Percentiles rank a stretch among this genome's conserved stretches.
Conservation (phyloP, 2,797 vertebrate species). For the Coracias cyanogaster region DNA sequence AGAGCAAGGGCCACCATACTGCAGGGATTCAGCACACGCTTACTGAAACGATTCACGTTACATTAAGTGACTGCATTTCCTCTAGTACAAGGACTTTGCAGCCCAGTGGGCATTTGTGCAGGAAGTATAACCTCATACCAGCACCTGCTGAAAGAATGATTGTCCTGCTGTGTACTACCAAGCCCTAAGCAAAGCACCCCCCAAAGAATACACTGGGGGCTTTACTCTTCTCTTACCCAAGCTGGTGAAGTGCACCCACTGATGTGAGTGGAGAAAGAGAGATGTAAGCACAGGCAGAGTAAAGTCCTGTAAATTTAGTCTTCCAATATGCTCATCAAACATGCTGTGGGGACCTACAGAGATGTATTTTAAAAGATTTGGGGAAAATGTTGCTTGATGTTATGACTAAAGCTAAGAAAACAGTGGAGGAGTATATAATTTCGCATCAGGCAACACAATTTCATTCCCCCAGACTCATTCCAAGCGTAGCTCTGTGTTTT, state of each 20-base stretch:
- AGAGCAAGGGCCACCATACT: background rate
- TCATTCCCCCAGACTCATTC: background rate
- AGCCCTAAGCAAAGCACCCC: background rate
- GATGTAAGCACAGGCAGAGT: background rate
- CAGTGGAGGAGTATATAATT: background rate
- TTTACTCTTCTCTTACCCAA: background rate
- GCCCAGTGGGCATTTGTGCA: background rate
- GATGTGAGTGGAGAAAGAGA: background rate
- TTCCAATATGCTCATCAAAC: background rate
- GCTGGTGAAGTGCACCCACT: background rate
- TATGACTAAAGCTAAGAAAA: background rate
- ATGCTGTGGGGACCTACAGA: background rate
- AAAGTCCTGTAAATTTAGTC: background rate
- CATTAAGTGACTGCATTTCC: background rate
- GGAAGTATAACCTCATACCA: background rate
- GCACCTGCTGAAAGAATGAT: background rate
- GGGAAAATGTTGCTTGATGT: background rate
- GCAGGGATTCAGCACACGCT: background rate
- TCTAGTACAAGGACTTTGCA: background rate
- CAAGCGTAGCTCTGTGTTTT: background rate
- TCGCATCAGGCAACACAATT: background rate
- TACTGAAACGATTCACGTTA: background rate
- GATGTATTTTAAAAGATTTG: background rate
- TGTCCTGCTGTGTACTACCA: background rate
- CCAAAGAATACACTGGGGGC: background rate